A percentile compares a stretch with the other conserved stretches of the same genome.
phyloP scores from a whole-genome alignment of 2,113 vertebrate species.

The Lates calcarifer region DNA sequence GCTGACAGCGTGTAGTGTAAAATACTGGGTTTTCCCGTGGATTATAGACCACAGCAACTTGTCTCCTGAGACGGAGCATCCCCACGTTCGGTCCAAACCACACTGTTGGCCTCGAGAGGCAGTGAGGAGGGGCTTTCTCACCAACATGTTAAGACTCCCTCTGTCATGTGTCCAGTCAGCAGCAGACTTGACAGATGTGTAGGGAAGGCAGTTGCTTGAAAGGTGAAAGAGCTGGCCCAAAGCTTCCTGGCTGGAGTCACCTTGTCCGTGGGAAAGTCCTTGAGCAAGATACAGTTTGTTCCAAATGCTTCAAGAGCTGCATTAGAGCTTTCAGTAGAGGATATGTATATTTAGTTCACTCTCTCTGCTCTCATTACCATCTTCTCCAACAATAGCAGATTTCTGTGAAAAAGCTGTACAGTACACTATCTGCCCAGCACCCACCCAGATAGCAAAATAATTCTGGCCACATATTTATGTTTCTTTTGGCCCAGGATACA shows the following conservation, averaged over 20 bases:
- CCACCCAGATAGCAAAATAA: too few species aligned
- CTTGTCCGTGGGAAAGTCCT: slow-evolving; percentile 39
- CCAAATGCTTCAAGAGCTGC: not conserved
- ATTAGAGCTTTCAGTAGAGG: not conserved
- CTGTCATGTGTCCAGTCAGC: slow-evolving; percentile 51
- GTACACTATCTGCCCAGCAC: not conserved
- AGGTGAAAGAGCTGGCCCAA: slow-evolving; percentile 9
- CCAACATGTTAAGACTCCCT: slow-evolving; percentile 51
- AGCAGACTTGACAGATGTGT: slow-evolving; percentile 36
- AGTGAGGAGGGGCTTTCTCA: slow-evolving; percentile 64
- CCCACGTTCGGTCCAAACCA: slow-evolving; percentile 53
- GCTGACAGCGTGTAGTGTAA: slow-evolving; percentile 2
- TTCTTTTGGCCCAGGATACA: not conserved
- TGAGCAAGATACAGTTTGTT: not conserved
- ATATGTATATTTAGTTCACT: not conserved
- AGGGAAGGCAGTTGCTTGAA: slow-evolving; percentile 2
- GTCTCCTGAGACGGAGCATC: slow-evolving; percentile 63
- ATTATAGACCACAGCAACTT: slow-evolving; percentile 57
- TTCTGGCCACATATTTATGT: not conserved
- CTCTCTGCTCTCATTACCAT: not conserved
- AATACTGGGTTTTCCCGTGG: slow-evolving; percentile 43
- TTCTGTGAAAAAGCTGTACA: not conserved
- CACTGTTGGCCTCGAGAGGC: slow-evolving; percentile 36
- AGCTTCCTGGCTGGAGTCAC: slow-evolving; percentile 4
- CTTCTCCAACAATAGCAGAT: not conserved